Percentiles rank a stretch among this genome's conserved stretches.
Conservation (phyloP, 2,113 vertebrate genomes). For the Sinosuthora webbiana region DNA sequence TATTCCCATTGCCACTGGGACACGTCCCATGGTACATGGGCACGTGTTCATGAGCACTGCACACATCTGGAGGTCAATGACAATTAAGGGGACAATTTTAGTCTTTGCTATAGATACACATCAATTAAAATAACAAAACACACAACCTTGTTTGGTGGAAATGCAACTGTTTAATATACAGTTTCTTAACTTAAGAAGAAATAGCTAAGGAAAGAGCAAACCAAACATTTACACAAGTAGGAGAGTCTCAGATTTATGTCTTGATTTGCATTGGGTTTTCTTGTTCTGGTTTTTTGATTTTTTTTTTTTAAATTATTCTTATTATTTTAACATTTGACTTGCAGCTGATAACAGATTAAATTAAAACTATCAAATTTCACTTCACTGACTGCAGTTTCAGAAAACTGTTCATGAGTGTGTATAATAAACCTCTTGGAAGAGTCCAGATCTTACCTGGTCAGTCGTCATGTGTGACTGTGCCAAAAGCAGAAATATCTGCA, state of each 20-base stretch:
- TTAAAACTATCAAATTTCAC: not conserved
- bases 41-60: rapidly evolving
- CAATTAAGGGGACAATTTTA: not conserved
- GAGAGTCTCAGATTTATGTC: not conserved
- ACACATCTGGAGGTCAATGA: not conserved
- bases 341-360: constrained; percentile 30
- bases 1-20: not conserved
- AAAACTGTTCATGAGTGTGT: not conserved
- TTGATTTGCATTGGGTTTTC: not conserved
- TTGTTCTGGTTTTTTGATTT: not conserved
- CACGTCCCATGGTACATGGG: rapidly evolving
- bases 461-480: not conserved
- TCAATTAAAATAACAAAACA: not conserved
- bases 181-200: not conserved
- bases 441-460: not conserved
- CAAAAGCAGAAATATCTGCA: not conserved
- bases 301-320: not conserved
- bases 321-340: not conserved
- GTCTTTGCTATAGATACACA: not conserved
- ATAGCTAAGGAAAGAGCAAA: not conserved
- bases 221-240: not conserved
- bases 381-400: constrained; percentile 1
- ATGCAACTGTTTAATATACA: not conserved
- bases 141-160: not conserved
- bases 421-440: not conserved